Conservation (phyloP, 2,797 vertebrate species). For the Rhinatrema bivittatum region DNA sequence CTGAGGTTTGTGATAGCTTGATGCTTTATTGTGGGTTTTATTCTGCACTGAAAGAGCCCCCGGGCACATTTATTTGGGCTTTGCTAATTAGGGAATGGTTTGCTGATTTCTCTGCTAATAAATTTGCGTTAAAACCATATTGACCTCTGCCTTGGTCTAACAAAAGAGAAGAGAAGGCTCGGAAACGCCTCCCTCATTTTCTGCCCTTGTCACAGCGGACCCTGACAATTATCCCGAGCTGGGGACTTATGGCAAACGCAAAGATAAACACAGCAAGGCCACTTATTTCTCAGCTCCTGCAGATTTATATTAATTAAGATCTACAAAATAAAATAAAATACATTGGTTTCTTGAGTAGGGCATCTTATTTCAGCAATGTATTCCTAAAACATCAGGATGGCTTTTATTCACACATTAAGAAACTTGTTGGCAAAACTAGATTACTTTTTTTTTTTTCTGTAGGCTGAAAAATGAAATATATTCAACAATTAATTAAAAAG, state of each 20-base stretch:
- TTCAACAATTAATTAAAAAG: too few species aligned
- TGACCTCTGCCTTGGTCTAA: slow-evolving; percentile 64
- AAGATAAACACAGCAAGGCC: neutral
- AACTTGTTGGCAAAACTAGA: too few species aligned
- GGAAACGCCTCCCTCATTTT: slow-evolving; percentile 42
- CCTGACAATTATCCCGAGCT: slow-evolving; percentile 6
- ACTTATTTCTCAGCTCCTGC: neutral
- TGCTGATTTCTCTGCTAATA: slow-evolving; percentile 64
- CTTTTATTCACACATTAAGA: too few species aligned
- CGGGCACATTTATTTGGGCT: slow-evolving; percentile 66
- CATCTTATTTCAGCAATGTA: too few species aligned
- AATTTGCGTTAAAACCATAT: slow-evolving; percentile 61
- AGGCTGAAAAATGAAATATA: too few species aligned
- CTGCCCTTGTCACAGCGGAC: slow-evolving; percentile 14
- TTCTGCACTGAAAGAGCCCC: slow-evolving; percentile 40
- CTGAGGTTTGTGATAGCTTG: slow-evolving; percentile 37
- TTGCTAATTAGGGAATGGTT: slow-evolving; percentile 65
- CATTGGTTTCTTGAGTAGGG: too few species aligned
- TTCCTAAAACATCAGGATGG: too few species aligned
- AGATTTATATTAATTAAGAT: slow-evolving; percentile 9
- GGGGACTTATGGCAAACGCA: neutral
- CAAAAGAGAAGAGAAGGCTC: slow-evolving; percentile 40
- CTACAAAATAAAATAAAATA: too few species aligned
- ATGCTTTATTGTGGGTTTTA: slow-evolving; percentile 39
- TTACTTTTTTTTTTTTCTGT: too few species aligned